A percentile compares a stretch with the other conserved stretches of the same genome.
Conservation (phyloP, 1,140 invertebrate species). For the Platyura marginata region DNA sequence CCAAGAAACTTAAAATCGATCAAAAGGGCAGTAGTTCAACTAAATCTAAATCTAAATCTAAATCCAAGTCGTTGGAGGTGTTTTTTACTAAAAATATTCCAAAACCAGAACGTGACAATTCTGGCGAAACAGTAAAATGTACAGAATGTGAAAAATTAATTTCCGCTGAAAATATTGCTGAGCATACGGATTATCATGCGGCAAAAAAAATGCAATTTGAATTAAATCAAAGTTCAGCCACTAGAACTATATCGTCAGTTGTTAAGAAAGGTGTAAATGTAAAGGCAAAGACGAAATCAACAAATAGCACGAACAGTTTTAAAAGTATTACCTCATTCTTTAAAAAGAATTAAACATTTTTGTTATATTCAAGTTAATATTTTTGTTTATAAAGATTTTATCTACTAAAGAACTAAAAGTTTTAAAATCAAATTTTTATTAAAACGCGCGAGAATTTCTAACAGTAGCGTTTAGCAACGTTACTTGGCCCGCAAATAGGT, state of each 20-base stretch:
- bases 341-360: too few relatives aligned
- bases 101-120: slow-evolving; percentile 6
- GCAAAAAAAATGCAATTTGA: slow-evolving; percentile 37
- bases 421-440: too few relatives aligned
- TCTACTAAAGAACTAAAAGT: too few relatives aligned
- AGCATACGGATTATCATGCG: slow-evolving; percentile 52
- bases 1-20: slow-evolving; percentile 22
- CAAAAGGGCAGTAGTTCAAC: slow-evolving; percentile 7
- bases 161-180: slow-evolving; percentile 29
- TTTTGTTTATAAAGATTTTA: too few relatives aligned
- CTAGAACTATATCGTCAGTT: neutral
- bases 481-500: too few relatives aligned
- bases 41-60: slow-evolving; percentile 7
- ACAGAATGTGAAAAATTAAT: slow-evolving; percentile 40
- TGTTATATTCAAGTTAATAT: too few relatives aligned
- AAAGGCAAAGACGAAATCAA: neutral
- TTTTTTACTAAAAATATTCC: slow-evolving; percentile 15
- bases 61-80: slow-evolving; percentile 4
- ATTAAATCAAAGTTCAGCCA: neutral
- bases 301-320: neutral
- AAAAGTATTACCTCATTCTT: neutral
- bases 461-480: too few relatives aligned
- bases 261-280: neutral
- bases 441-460: too few relatives aligned
- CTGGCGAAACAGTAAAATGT: slow-evolving; percentile 28